Conservation (phyloP, 2,888 invertebrate genomes). For the Tortrix viridana region DNA sequence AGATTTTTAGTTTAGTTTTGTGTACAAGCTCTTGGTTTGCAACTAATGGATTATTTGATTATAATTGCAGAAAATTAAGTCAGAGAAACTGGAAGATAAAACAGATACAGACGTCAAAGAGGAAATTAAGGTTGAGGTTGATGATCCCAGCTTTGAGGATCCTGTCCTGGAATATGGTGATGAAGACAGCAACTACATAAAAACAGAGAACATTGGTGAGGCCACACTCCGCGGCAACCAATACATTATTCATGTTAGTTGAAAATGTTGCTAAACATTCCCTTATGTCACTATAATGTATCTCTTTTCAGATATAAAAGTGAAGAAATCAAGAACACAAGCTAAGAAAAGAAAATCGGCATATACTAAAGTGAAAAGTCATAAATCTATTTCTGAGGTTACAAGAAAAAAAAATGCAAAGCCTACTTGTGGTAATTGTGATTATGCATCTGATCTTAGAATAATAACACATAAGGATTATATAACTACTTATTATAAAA, state of each 20-base stretch:
- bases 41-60: not conserved
- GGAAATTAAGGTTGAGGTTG: slow-evolving; percentile 33
- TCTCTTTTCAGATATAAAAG: slow-evolving; percentile 10
- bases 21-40: too few relatives aligned
- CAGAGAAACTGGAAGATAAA: slow-evolving; percentile 24
- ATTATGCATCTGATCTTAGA: not conserved
- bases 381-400: not conserved
- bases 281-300: not conserved
- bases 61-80: slow-evolving; percentile 38
- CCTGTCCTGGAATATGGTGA: slow-evolving; percentile 1
- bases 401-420: slow-evolving; percentile 1
- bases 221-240: too few relatives aligned
- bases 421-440: slow-evolving; percentile 29
- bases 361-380: slow-evolving; percentile 5
- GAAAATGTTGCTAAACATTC: too few relatives aligned
- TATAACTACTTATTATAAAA: too few relatives aligned
- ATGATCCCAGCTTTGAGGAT: slow-evolving; percentile 35
- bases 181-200: not conserved
- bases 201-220: slow-evolving; percentile 3
- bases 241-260: too few relatives aligned
- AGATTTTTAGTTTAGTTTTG: too few relatives aligned
- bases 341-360: slow-evolving; percentile 12
- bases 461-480: too few relatives aligned
- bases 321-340: slow-evolving; percentile 7
- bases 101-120: slow-evolving; percentile 12